Percentiles rank a stretch among this genome's conserved stretches.
These are phyloP conservation scores for Amphipoea lucens DNA, from an alignment of 2,888 invertebrate genomes.

Conservation along the genomic window DNA sequence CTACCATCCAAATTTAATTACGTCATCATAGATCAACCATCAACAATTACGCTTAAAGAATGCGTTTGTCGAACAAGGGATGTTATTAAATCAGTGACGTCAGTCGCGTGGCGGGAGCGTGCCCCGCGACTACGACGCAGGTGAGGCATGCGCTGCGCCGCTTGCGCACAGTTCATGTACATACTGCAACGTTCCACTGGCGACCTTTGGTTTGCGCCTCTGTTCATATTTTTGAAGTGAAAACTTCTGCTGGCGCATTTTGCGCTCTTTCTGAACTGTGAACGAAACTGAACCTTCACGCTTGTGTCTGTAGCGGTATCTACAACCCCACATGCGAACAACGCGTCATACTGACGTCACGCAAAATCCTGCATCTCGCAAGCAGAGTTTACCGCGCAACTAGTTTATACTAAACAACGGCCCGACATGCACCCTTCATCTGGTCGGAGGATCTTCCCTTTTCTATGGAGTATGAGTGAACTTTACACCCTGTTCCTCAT, in stretches of 20 bases:
- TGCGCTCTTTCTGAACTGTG: too few relatives aligned
- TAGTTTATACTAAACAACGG: too few relatives aligned
- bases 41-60: constrained; percentile 44
- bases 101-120: constrained; percentile 63
- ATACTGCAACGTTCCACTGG: constrained; percentile 41
- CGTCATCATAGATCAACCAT: constrained; percentile 45
- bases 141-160: constrained; percentile 65
- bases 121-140: constrained; percentile 60
- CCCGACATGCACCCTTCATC: too few relatives aligned
- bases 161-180: constrained; percentile 51
- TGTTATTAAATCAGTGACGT: constrained; percentile 64
- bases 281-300: not conserved
- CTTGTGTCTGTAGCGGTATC: not conserved
- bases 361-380: too few relatives aligned
- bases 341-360: too few relatives aligned
- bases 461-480: too few relatives aligned
- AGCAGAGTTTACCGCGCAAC: too few relatives aligned
- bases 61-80: constrained; percentile 53
- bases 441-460: too few relatives aligned
- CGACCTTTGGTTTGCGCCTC: constrained; percentile 20
- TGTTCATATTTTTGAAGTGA: not conserved
- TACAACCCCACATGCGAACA: too few relatives aligned
- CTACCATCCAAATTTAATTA: constrained; percentile 42
- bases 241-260: too few relatives aligned
- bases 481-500: too few relatives aligned